phyloP scores from a whole-genome alignment of 1,140 invertebrate species.

The Drosophila ercepeae region DNA sequence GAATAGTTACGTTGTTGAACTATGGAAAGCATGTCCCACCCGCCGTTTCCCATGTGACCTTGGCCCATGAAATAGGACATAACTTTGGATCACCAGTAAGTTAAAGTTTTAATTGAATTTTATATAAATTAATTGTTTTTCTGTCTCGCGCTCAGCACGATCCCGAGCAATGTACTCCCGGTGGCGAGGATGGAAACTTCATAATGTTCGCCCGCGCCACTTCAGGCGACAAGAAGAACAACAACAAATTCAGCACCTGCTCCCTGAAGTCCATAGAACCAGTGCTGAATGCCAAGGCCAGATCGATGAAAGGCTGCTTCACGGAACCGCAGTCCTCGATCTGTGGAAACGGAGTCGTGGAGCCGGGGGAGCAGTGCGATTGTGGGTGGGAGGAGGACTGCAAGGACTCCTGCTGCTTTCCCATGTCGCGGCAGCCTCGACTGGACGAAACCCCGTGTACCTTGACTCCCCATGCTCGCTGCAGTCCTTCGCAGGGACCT shows the following conservation, averaged over 20 bases:
- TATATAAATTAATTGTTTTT: constrained; percentile 11
- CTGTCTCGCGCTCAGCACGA: constrained; percentile 97
- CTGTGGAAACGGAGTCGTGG: constrained; percentile 98
- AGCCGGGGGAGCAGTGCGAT: constrained; percentile 98
- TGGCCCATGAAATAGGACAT: constrained; percentile 99
- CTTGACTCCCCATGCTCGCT: constrained; percentile 87
- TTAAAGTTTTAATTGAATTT: no score
- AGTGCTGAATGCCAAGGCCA: constrained; percentile 96
- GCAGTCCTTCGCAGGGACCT: constrained; percentile 90
- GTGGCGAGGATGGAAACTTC: constrained; percentile 97
- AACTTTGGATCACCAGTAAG: constrained; percentile 98
- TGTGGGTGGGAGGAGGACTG: constrained; percentile 99
- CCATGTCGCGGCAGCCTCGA: constrained; percentile 91
- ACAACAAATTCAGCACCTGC: constrained; percentile 96
- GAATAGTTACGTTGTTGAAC: constrained; percentile 98
- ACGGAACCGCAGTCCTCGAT: constrained; percentile 95
- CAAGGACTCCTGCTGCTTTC: constrained; percentile 96
- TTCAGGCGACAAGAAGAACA: constrained; percentile 97
- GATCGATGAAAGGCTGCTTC: constrained; percentile 95
- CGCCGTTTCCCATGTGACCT: constrained; percentile 98
- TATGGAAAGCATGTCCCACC: constrained; percentile 99
- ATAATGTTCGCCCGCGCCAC: constrained; percentile 99
- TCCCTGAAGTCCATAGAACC: constrained; percentile 97
- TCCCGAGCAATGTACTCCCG: constrained; percentile 95
- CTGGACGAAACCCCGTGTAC: constrained; percentile 92